A percentile compares a stretch with the other conserved stretches of the same genome.
Evolutionary conservation across 92 coral and sea anemone species (phyloP).

Genomic region (Bergia sp.): DNA sequence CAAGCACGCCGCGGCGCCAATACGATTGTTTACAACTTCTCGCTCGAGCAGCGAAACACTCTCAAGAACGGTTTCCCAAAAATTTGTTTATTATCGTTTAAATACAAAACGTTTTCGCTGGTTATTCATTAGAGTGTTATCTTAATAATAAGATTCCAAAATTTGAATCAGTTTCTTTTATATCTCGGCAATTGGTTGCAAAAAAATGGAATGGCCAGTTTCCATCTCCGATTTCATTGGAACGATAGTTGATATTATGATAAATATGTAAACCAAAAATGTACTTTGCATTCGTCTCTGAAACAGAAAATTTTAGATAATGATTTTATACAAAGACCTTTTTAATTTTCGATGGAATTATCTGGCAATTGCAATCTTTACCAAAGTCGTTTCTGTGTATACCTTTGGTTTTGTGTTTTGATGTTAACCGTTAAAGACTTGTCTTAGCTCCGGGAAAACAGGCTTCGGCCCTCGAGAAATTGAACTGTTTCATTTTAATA

Average conservation of each 20-base stretch:
- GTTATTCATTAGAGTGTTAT: not conserved
- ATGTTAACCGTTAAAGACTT: not conserved
- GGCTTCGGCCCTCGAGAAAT: not conserved
- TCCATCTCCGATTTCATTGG: not conserved
- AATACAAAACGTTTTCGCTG: not conserved
- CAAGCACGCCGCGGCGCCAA: not conserved
- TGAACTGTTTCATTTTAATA: not conserved
- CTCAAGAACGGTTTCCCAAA: not conserved
- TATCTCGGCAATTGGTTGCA: not conserved
- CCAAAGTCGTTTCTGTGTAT: not conserved
- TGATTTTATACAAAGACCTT: not conserved
- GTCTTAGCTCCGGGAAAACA: not conserved
- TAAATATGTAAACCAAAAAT: not conserved
- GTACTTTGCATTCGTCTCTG: not conserved
- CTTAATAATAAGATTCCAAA: not conserved
- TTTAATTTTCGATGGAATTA: not conserved
- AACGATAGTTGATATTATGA: too few relatives aligned
- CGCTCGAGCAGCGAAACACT: not conserved
- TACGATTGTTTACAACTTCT: conserved; percentile 2
- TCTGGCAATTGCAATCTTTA: not conserved
- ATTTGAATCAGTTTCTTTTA: not conserved
- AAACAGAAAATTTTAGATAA: not conserved
- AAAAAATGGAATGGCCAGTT: not conserved
- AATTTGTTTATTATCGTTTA: conserved; percentile 13
- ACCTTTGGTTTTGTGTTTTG: not conserved